Percentiles rank a stretch among this genome's conserved stretches.
Conservation (phyloP, 1,140 invertebrate genomes). For the Mercenaria mercenaria region DNA sequence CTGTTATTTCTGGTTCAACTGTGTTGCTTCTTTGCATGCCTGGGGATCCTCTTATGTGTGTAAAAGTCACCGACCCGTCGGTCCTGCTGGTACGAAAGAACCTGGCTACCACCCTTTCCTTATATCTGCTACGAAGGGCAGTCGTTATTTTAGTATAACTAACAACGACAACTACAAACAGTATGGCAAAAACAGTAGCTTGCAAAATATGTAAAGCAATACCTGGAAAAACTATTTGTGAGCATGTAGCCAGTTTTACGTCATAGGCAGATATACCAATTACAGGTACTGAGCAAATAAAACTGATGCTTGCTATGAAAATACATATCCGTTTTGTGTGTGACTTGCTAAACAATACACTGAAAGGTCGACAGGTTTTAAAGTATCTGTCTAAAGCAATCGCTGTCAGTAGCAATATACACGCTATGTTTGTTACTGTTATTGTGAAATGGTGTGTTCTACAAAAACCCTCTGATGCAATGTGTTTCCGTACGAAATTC, state of each 20-base stretch:
- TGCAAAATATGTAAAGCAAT: background rate
- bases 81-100: too few relatives aligned
- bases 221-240: background rate
- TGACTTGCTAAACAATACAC: background rate
- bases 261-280: background rate
- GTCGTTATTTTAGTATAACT: background rate
- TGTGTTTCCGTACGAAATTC: background rate
- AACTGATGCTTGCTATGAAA: background rate
- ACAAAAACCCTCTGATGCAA: background rate
- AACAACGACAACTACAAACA: constrained; percentile 6
- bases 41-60: background rate
- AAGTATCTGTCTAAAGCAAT: constrained; percentile 25
- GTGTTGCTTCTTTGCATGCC: background rate
- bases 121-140: background rate
- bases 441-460: background rate
- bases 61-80: background rate
- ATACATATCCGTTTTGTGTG: constrained; percentile 3
- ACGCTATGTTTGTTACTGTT: background rate
- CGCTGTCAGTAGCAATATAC: background rate
- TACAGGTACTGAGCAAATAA: background rate
- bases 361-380: constrained; percentile 6
- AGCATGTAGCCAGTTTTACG: background rate
- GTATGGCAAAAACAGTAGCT: background rate
- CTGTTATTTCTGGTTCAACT: background rate
- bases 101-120: background rate